These are phyloP conservation scores for Goniozus legneri DNA, from an alignment of 1,140 invertebrate genomes.

Conservation along the genomic window DNA sequence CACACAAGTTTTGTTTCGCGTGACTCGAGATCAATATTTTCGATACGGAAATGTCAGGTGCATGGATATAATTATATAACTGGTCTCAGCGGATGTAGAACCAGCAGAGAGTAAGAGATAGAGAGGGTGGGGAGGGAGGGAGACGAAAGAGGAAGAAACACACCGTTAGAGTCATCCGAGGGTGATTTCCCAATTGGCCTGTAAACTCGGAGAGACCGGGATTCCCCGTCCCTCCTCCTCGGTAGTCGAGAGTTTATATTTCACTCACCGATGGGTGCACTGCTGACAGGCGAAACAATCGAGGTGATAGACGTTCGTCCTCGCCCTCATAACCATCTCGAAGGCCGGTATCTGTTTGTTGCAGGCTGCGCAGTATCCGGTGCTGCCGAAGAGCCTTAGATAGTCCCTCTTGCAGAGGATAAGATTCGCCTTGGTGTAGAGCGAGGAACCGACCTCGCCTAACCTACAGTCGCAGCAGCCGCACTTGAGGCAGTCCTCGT, in stretches of 20 bases:
- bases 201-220: conserved; percentile 47
- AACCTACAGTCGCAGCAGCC: conserved; percentile 95
- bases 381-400: conserved; percentile 89
- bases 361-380: conserved; percentile 91
- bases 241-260: no score
- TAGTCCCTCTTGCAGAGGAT: conserved; percentile 98
- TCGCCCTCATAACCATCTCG: conserved; percentile 98
- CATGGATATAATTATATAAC: conserved; percentile 48
- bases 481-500: conserved; percentile 97
- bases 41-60: conserved; percentile 45
- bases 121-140: conserved; percentile 14
- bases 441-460: conserved; percentile 94
- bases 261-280: conserved; percentile 90
- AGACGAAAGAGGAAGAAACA: conserved; percentile 22
- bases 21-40: conserved; percentile 26
- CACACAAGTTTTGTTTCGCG: no score
- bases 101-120: not conserved
- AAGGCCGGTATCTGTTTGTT: conserved; percentile 97
- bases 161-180: conserved; percentile 31
- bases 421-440: conserved; percentile 94
- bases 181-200: conserved; percentile 58
- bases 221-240: conserved; percentile 21
- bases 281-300: conserved; percentile 98
- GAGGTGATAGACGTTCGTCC: conserved; percentile 94
- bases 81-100: conserved; percentile 16